A percentile compares a stretch with the other conserved stretches of the same genome.
Conservation (phyloP, 1,140 invertebrate genomes). For the Cotesia vestalis region DNA sequence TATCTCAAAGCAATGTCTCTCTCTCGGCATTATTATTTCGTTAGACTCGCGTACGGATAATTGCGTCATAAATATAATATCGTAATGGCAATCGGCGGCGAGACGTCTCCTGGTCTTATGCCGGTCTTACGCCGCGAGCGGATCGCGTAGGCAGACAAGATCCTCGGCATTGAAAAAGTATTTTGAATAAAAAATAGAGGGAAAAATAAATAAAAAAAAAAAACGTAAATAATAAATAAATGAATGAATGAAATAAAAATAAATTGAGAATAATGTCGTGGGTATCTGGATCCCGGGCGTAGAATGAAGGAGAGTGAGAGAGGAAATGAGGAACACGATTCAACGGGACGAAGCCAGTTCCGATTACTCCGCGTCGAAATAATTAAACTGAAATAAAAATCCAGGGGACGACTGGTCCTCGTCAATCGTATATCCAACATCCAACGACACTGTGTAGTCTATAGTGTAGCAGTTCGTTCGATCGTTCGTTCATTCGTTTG, state of each 20-base stretch:
- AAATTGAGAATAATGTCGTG: conserved; percentile 24
- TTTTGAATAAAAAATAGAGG: neutral
- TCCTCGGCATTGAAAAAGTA: conserved; percentile 18
- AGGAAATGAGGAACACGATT: conserved; percentile 32
- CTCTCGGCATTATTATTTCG: conserved; percentile 41
- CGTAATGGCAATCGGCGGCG: conserved; percentile 42
- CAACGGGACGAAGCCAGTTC: conserved; percentile 38
- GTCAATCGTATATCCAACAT: conserved; percentile 45
- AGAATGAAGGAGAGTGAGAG: neutral
- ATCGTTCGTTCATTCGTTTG: neutral
- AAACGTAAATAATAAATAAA: conserved; percentile 11
- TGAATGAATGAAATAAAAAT: neutral
- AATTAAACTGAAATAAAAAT: conserved; percentile 57
- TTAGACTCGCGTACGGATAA: conserved; percentile 38
- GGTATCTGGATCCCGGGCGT: conserved; percentile 24
- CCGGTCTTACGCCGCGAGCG: conserved; percentile 28
- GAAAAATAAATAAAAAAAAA: conserved; percentile 11
- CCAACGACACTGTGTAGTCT: conserved; percentile 40
- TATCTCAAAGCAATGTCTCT: neutral
- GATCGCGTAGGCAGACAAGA: conserved; percentile 34
- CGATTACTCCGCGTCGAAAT: conserved; percentile 50
- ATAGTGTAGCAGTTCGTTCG: conserved; percentile 23
- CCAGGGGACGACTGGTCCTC: conserved; percentile 41
- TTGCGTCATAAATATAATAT: conserved; percentile 51
- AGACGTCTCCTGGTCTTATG: conserved; percentile 29